Evolutionary conservation across 2,113 vertebrate species (phyloP).

Genomic region (Oncorhynchus gorbuscha): DNA sequence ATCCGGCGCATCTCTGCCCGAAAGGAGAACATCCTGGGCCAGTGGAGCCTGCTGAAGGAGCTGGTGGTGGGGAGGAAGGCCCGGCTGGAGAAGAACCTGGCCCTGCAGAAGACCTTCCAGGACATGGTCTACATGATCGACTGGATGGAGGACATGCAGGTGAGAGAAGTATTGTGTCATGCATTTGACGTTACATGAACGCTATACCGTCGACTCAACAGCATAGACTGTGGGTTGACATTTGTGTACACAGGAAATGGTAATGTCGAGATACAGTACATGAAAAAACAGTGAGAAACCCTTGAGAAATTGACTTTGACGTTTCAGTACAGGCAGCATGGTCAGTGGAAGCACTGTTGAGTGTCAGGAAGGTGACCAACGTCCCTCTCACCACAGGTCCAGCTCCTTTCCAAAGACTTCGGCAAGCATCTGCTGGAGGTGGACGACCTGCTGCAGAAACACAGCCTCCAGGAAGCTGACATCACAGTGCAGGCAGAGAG

Average conservation of each 20-base stretch:
- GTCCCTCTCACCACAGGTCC: slow-evolving; percentile 61
- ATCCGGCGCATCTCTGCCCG: slow-evolving; percentile 82
- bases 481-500: slow-evolving; percentile 85
- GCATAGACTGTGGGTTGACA: not conserved
- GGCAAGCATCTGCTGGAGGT: slow-evolving; percentile 94
- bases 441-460: slow-evolving; percentile 93
- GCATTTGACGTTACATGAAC: not conserved
- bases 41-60: slow-evolving; percentile 88
- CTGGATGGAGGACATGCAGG: slow-evolving; percentile 99
- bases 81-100: slow-evolving; percentile 89
- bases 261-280: not conserved
- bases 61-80: slow-evolving; percentile 79
- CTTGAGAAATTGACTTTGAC: too few relatives aligned
- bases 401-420: slow-evolving; percentile 85
- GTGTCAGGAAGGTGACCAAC: not conserved
- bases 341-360: not conserved
- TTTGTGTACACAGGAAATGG: not conserved
- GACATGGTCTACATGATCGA: slow-evolving; percentile 99
- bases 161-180: slow-evolving; percentile 37
- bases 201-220: not conserved
- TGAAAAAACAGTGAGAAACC: not conserved
- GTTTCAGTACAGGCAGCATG: too few relatives aligned
- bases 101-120: slow-evolving; percentile 93
- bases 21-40: slow-evolving; percentile 91
- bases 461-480: slow-evolving; percentile 87